Evolutionary conservation across 2,888 invertebrate genomes (phyloP).

Genomic region (Melikaiella ostensackeni): DNA sequence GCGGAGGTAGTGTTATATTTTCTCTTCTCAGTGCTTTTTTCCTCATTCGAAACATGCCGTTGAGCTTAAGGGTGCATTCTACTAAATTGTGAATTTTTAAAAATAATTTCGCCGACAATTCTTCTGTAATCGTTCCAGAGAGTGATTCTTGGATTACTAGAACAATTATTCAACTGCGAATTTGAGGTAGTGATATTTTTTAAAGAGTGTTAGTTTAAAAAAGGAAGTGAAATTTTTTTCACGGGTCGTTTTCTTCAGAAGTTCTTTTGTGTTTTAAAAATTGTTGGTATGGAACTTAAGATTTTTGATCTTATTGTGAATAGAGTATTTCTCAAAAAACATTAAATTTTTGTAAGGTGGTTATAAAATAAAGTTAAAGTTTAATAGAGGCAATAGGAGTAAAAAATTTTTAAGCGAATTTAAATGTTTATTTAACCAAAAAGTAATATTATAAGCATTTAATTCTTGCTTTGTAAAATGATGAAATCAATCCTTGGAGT

Average conservation of each 20-base stretch:
- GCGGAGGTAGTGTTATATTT: conserved; percentile 52
- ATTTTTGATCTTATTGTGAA: no score
- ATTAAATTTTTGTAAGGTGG: no score
- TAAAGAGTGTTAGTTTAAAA: background rate
- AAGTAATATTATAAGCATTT: no score
- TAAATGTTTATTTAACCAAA: no score
- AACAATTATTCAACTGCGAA: background rate
- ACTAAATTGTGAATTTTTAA: background rate
- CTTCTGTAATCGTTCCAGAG: background rate
- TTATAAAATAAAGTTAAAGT: no score
- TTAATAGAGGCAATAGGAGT: no score
- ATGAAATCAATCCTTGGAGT: no score
- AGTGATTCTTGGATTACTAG: background rate
- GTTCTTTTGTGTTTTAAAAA: background rate
- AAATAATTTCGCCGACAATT: background rate
- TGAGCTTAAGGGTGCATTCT: conserved; percentile 27
- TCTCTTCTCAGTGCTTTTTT: conserved; percentile 31
- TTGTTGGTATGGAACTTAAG: no score
- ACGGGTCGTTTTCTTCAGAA: background rate
- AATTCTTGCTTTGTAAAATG: background rate
- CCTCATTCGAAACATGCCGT: conserved; percentile 37
- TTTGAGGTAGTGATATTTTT: conserved; percentile 1
- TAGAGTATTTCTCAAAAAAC: no score
- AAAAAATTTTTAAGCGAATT: no score
- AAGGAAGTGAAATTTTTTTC: background rate